phyloP scores from a whole-genome alignment of 2,113 vertebrate genomes.

The Percopsis transmontana region DNA sequence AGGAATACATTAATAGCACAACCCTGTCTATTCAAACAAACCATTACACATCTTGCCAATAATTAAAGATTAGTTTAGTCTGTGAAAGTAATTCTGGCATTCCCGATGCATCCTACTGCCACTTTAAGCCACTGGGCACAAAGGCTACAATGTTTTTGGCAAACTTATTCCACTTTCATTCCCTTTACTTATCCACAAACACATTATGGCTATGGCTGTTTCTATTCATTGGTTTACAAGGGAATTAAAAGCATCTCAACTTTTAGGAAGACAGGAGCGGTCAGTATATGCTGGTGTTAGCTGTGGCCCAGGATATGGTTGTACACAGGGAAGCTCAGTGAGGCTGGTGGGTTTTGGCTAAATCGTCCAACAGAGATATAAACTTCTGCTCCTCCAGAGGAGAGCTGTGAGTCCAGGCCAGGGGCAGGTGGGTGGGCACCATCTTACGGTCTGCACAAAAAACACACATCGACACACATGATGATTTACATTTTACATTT shows the following conservation, averaged over 20 bases:
- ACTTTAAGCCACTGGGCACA: neutral
- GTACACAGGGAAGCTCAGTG: slow-evolving; percentile 60
- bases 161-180: neutral
- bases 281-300: slow-evolving; percentile 28
- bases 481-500: neutral
- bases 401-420: slow-evolving; percentile 81
- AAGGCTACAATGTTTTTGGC: neutral
- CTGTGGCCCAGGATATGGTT: slow-evolving; percentile 1
- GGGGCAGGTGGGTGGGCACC: slow-evolving; percentile 75
- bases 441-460: slow-evolving; percentile 71
- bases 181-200: neutral
- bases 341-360: slow-evolving; percentile 77
- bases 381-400: slow-evolving; percentile 79
- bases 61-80: slow-evolving; percentile 24
- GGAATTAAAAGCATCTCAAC: neutral
- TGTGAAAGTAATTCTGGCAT: slow-evolving; percentile 5
- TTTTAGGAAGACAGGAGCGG: slow-evolving; percentile 18
- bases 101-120: slow-evolving; percentile 4
- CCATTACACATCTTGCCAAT: slow-evolving; percentile 2
- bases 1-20: no score
- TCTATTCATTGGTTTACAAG: neutral
- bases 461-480: neutral
- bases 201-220: neutral
- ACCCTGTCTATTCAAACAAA: neutral
- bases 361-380: slow-evolving; percentile 78